A percentile compares a stretch with the other conserved stretches of the same genome.
Evolutionary conservation across 2,888 invertebrate genomes (phyloP).

Genomic region (Ditula angustiorana): DNA sequence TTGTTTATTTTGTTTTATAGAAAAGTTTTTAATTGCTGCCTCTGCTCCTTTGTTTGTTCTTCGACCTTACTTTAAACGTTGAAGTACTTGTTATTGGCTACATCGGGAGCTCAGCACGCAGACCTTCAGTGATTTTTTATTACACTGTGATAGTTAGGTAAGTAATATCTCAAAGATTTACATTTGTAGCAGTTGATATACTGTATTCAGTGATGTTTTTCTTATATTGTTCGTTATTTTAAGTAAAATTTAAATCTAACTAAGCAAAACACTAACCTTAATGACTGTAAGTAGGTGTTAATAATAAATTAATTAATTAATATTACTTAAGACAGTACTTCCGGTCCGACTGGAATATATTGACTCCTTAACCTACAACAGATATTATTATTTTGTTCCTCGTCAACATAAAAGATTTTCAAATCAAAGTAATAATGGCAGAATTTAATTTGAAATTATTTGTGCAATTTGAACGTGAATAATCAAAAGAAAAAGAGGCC

Average conservation of each 20-base stretch:
- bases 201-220: too few relatives aligned
- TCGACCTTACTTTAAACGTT: slow-evolving; percentile 42
- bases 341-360: background rate
- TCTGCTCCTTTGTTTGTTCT: slow-evolving; percentile 58
- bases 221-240: too few relatives aligned
- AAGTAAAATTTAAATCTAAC: too few relatives aligned
- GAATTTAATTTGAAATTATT: slow-evolving; percentile 11
- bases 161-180: too few relatives aligned
- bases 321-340: background rate
- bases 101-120: slow-evolving; percentile 7
- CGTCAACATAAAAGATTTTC: background rate
- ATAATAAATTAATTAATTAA: background rate
- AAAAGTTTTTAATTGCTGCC: slow-evolving; percentile 72
- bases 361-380: background rate
- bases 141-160: too few relatives aligned
- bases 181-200: too few relatives aligned
- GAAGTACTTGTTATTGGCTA: slow-evolving; percentile 44
- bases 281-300: background rate
- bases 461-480: slow-evolving; percentile 16
- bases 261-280: background rate
- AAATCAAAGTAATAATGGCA: background rate
- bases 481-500: slow-evolving; percentile 13
- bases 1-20: slow-evolving; percentile 62
- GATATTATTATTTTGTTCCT: background rate
- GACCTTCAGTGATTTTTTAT: slow-evolving; percentile 10